These are phyloP conservation scores for Drosophila quasianomalipes DNA, from an alignment of 2,888 invertebrate genomes.

Conservation along the genomic window DNA sequence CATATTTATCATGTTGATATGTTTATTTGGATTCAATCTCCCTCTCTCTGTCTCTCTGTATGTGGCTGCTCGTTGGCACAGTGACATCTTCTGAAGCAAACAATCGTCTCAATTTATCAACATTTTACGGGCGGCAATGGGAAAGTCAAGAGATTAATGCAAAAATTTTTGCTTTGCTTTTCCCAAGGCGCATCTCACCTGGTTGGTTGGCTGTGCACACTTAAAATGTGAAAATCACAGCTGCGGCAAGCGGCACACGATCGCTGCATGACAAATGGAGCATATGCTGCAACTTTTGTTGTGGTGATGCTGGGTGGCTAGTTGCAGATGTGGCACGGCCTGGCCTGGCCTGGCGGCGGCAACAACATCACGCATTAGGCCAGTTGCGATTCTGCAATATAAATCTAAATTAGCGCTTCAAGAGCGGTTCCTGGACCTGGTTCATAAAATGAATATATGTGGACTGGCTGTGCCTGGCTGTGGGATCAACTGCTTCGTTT, in stretches of 20 bases:
- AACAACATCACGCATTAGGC: constrained; percentile 79
- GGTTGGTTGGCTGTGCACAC: constrained; percentile 39
- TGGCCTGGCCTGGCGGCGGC: constrained; percentile 41
- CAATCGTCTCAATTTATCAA: constrained; percentile 76
- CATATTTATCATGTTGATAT: constrained; percentile 76
- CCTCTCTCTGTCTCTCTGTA: not conserved
- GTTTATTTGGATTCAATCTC: constrained; percentile 61
- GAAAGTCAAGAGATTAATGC: constrained; percentile 50
- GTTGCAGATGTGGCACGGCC: constrained; percentile 23
- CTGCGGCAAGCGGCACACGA: constrained; percentile 66
- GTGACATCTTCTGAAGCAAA: constrained; percentile 55
- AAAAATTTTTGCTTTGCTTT: constrained; percentile 23
- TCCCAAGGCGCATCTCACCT: constrained; percentile 17
- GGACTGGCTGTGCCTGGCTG: constrained; percentile 7
- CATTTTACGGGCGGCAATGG: constrained; percentile 37
- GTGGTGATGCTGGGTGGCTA: constrained; percentile 38
- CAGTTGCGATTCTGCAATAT: constrained; percentile 72
- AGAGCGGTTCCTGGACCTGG: constrained; percentile 58
- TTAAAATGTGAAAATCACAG: constrained; percentile 50
- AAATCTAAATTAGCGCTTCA: constrained; percentile 81
- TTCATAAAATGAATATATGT: constrained; percentile 9
- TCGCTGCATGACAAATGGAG: constrained; percentile 74
- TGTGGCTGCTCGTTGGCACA: constrained; percentile 40
- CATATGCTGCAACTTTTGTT: constrained; percentile 59
- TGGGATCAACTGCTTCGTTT: constrained; percentile 32